A percentile compares a stretch with the other conserved stretches of the same genome.
Evolutionary conservation across 2,797 vertebrate species (phyloP).

Genomic region (Gastrophryne carolinensis): DNA sequence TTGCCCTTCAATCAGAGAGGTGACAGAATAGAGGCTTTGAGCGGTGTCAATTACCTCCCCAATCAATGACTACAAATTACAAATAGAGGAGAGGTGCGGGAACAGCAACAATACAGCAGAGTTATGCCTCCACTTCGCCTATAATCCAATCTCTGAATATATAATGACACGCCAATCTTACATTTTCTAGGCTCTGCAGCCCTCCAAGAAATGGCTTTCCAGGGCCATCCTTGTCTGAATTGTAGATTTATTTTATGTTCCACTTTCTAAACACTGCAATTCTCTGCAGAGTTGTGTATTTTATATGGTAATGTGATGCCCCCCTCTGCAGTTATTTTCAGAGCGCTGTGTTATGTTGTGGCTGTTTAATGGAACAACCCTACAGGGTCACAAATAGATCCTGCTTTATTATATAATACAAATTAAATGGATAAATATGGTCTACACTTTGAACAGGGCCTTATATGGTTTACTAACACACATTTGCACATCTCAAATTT

Average conservation of each 20-base stretch:
- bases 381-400: background rate
- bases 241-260: constrained; percentile 25
- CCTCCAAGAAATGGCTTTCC: constrained; percentile 10
- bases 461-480: too few species aligned
- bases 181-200: constrained; percentile 19
- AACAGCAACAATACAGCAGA: constrained; percentile 22
- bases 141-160: constrained; percentile 27
- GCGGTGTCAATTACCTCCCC: constrained; percentile 42
- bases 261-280: constrained; percentile 18
- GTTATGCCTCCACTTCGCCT: constrained; percentile 13
- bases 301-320: constrained; percentile 20
- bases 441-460: background rate
- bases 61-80: constrained; percentile 49
- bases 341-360: constrained; percentile 1
- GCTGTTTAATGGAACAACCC: background rate
- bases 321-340: background rate
- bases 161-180: constrained; percentile 19
- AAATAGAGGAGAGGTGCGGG: constrained; percentile 24
- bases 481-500: too few species aligned
- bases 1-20: constrained; percentile 51
- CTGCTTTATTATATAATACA: background rate
- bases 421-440: background rate
- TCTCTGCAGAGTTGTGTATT: constrained; percentile 8
- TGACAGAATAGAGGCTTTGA: constrained; percentile 46
- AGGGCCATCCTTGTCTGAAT: constrained; percentile 12